Conservation (phyloP, 2,113 vertebrate species). For the Manacus vitellinus region DNA sequence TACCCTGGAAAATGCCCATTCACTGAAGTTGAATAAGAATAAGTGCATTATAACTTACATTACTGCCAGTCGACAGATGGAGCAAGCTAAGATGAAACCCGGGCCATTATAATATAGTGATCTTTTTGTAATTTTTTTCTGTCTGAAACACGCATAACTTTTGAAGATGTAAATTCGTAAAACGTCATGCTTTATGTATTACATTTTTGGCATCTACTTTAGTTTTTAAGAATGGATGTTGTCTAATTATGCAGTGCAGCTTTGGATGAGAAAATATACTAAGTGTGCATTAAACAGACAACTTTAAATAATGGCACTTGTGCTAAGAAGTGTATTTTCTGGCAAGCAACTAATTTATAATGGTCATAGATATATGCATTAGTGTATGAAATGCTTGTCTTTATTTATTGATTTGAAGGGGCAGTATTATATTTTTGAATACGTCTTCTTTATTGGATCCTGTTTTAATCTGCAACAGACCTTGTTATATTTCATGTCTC, state of each 20-base stretch:
- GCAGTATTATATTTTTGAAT: slow-evolving; percentile 80
- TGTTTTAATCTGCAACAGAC: slow-evolving; percentile 76
- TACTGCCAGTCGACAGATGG: slow-evolving; percentile 51
- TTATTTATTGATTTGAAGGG: slow-evolving; percentile 86
- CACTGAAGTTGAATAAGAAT: slow-evolving; percentile 47
- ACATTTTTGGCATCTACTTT: slow-evolving; percentile 80
- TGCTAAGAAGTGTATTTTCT: slow-evolving; percentile 88
- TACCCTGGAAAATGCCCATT: slow-evolving; percentile 47
- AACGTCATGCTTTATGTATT: slow-evolving; percentile 77
- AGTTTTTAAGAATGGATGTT: slow-evolving; percentile 85
- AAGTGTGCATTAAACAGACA: slow-evolving; percentile 87
- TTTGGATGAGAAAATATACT: slow-evolving; percentile 82
- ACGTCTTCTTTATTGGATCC: slow-evolving; percentile 76
- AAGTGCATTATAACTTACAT: slow-evolving; percentile 23
- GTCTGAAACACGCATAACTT: slow-evolving; percentile 75
- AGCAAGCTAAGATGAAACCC: slow-evolving; percentile 30
- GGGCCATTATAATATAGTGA: slow-evolving; percentile 53
- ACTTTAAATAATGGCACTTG: slow-evolving; percentile 86
- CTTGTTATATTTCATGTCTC: slow-evolving; percentile 73
- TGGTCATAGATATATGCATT: slow-evolving; percentile 86
- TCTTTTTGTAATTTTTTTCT: slow-evolving; percentile 71
- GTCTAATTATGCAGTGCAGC: slow-evolving; percentile 82
- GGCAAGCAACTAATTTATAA: slow-evolving; percentile 87
- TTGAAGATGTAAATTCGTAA: slow-evolving; percentile 80
- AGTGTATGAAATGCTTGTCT: slow-evolving; percentile 85